Evolutionary conservation across 2,888 invertebrate species (phyloP).

Genomic region (Colostygia pectinataria): DNA sequence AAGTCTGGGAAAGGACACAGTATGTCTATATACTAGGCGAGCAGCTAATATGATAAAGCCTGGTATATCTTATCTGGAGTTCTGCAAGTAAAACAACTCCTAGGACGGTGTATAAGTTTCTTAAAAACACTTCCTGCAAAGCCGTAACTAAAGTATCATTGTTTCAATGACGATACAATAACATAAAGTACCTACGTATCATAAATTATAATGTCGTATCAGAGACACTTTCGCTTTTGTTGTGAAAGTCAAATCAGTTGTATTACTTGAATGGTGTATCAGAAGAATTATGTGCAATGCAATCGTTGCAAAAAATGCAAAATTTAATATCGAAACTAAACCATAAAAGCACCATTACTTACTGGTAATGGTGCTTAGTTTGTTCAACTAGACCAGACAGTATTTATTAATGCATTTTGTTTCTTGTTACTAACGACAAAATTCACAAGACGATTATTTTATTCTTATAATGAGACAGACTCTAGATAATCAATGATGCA

Average conservation of each 20-base stretch:
- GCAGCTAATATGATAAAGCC: too few species aligned
- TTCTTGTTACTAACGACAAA: too few species aligned
- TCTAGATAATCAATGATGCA: too few species aligned
- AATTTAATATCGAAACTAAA: background rate
- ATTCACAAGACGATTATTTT: too few species aligned
- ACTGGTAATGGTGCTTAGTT: too few species aligned
- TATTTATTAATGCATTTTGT: too few species aligned
- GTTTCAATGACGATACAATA: conserved; percentile 11
- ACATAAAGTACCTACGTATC: conserved; percentile 7
- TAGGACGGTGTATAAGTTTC: background rate
- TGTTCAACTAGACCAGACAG: too few species aligned
- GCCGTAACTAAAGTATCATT: conserved; percentile 4
- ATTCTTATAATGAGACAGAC: too few species aligned
- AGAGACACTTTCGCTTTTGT: conserved; percentile 14
- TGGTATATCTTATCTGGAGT: too few species aligned
- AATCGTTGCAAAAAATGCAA: background rate
- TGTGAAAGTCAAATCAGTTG: conserved; percentile 10
- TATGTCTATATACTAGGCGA: too few species aligned
- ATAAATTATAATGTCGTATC: conserved; percentile 9
- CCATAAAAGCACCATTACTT: background rate
- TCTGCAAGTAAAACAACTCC: too few species aligned
- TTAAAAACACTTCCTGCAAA: conserved; percentile 8
- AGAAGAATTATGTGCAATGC: background rate
- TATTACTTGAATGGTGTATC: conserved; percentile 6
- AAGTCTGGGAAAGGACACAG: too few species aligned